Conservation (phyloP, 2,888 invertebrate species). For the Euphydryas editha region DNA sequence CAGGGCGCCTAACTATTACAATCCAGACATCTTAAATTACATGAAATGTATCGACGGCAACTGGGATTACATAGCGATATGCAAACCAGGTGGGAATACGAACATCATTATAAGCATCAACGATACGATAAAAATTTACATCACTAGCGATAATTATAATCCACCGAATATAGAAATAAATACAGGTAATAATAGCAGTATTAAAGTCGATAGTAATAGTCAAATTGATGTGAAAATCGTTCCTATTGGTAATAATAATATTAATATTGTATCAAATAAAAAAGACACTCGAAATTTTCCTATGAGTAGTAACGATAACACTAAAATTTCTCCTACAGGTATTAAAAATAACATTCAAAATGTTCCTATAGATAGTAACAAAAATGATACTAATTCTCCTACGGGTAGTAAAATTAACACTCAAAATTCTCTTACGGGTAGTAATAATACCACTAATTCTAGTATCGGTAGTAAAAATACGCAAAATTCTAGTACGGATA, state of each 20-base stretch:
- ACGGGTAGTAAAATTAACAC: conserved; percentile 5
- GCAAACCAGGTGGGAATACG: conserved; percentile 59
- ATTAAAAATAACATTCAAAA: not conserved
- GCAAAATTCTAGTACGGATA: not conserved
- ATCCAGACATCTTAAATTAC: conserved; percentile 43
- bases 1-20: conserved; percentile 59
- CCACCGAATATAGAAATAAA: conserved; percentile 20
- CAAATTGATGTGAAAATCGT: conserved; percentile 3
- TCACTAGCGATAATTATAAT: conserved; percentile 18
- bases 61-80: conserved; percentile 57
- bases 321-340: not conserved
- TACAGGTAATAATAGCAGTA: conserved; percentile 7
- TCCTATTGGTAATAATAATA: not conserved
- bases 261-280: not conserved
- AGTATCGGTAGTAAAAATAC: not conserved
- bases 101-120: conserved; percentile 29
- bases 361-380: not conserved
- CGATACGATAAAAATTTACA: conserved; percentile 18
- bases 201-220: conserved; percentile 12
- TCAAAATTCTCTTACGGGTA: not conserved
- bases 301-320: not conserved
- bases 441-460: not conserved
- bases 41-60: conserved; percentile 60
- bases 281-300: not conserved
- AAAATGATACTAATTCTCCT: not conserved